A percentile compares a stretch with the other conserved stretches of the same genome.
phyloP scores from a whole-genome alignment of 2,113 vertebrate genomes.

The Hoplias malabaricus region DNA sequence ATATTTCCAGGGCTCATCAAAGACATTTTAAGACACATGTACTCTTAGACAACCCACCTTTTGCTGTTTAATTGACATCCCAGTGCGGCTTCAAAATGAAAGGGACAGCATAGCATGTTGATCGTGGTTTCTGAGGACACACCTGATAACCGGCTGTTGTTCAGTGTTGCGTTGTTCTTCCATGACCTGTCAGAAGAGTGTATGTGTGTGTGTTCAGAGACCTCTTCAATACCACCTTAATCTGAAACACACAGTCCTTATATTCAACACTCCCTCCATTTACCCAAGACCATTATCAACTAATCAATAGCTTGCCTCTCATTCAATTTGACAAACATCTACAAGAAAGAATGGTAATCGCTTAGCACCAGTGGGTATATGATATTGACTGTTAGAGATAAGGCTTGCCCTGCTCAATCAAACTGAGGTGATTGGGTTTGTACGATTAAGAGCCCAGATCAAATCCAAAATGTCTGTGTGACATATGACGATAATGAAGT shows the following conservation, averaged over 20 bases:
- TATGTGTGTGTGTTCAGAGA: neutral
- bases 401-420: conserved; percentile 71
- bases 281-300: conserved; percentile 71
- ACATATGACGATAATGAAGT: conserved; percentile 59
- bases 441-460: conserved; percentile 61
- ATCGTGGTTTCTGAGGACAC: conserved; percentile 15
- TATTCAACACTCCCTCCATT: conserved; percentile 54
- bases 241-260: conserved; percentile 42
- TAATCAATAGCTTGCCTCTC: conserved; percentile 74
- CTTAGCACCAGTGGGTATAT: conserved; percentile 71
- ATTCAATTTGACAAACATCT: conserved; percentile 78
- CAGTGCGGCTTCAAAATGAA: neutral
- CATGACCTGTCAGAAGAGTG: conserved; percentile 10
- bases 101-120: neutral
- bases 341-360: conserved; percentile 68
- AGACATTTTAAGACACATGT: neutral
- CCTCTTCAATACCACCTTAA: neutral
- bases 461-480: conserved; percentile 55
- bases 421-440: conserved; percentile 63
- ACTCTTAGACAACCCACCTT: neutral
- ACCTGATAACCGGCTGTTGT: conserved; percentile 23
- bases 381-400: conserved; percentile 72
- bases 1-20: neutral
- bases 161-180: neutral
- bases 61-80: neutral